Evolutionary conservation across 2,888 invertebrate genomes (phyloP).

Genomic region (Chelonus formosanus): DNA sequence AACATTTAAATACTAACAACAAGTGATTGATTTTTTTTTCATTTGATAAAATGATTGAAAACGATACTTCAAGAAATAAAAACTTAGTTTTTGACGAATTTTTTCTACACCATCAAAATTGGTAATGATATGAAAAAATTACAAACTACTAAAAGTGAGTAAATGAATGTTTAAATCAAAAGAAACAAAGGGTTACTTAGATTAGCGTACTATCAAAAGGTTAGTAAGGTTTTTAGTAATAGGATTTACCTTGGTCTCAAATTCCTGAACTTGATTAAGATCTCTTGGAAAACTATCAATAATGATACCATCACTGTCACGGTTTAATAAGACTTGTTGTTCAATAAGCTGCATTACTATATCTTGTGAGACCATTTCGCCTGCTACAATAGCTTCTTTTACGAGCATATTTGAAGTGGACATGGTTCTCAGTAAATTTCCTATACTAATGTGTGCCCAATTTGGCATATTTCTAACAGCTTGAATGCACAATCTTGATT

Average conservation of each 20-base stretch:
- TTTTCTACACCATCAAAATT: too few relatives aligned
- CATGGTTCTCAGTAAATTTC: constrained; percentile 78
- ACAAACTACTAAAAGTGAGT: too few relatives aligned
- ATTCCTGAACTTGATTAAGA: constrained; percentile 84
- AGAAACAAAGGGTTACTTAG: too few relatives aligned
- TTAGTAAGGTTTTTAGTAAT: background rate
- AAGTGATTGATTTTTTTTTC: too few relatives aligned
- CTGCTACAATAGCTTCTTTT: constrained; percentile 76
- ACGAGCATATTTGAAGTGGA: constrained; percentile 75
- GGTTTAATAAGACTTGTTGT: constrained; percentile 68
- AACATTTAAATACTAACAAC: too few relatives aligned
- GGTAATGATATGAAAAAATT: too few relatives aligned
- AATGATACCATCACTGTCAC: constrained; percentile 76
- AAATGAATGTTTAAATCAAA: too few relatives aligned
- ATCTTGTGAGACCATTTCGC: constrained; percentile 84
- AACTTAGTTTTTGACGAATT: background rate
- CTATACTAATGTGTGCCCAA: constrained; percentile 82
- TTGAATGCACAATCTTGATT: constrained; percentile 79
- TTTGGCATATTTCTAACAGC: constrained; percentile 75
- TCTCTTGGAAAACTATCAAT: constrained; percentile 96
- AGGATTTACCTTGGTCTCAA: constrained; percentile 82
- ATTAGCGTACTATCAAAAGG: too few relatives aligned
- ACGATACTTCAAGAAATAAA: background rate
- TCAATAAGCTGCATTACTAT: constrained; percentile 81
- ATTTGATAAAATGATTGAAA: too few relatives aligned